Evolutionary conservation across 1,140 invertebrate genomes (phyloP), one percentile per base, ranked within the genome.

Genomic region (Pseudobourletiella spinata): DNA sequence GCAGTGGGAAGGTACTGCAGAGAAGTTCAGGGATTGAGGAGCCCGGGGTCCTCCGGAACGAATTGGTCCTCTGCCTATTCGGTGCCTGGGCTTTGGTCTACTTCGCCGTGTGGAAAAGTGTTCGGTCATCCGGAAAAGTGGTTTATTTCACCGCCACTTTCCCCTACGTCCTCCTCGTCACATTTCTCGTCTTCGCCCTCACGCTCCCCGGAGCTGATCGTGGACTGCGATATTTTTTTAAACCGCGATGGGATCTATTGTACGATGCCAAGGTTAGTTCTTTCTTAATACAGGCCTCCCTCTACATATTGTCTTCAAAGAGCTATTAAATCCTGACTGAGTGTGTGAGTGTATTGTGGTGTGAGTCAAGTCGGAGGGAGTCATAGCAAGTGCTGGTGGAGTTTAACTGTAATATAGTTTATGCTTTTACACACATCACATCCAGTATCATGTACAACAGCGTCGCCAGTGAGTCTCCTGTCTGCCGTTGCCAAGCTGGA

Each of bases 61-160:
- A 94, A 71, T 77, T 95, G 30, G 85, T 91, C 20, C 85, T 88
- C 28, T 91, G 88, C 70, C 79, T 95, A 26, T 77, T 93, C 25
- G 84, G 88, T 64, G 88, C 88, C 57, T 95, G 91, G 90, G 79
- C 92, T 42, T 77, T 95, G 66, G 90, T 94, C 43, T 95, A 94
- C 76, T 91, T 95, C 74, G 89, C 88, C 50, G 83, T 94, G 43
- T 94, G 91, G 86, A 94, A 94, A 78, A 91, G 88, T 57, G 89
- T 92, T 58, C 87, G 87, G 72, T 89, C 87, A 46, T 85, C 87
- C 69, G 89, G 88, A 2, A 74, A 78, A 71, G 81, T 89, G 28
- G 83, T 91, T 51, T 93, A 93, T 75, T 84, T 94, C 70, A 93
- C 91, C 6, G 87, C 88, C 26, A 91, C 87, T 4, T 79, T 91